Evolutionary conservation across 2,113 vertebrate genomes (phyloP).

Genomic region (Rallus limicola): DNA sequence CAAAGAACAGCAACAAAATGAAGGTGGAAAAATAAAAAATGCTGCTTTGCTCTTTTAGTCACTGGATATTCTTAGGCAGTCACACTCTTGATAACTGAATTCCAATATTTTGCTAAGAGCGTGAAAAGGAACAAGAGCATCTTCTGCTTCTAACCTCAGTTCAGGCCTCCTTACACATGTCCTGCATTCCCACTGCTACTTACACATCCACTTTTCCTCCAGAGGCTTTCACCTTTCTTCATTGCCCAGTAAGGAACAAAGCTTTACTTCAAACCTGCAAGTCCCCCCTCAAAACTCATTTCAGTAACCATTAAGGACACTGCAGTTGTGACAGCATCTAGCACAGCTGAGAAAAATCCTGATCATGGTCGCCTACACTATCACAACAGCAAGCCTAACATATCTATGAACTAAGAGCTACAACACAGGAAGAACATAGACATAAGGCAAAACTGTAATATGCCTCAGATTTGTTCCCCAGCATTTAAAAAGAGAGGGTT

Average conservation of each 20-base stretch:
- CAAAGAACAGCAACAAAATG: neutral
- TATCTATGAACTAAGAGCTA: neutral
- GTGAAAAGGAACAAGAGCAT: neutral
- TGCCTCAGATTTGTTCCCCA: neutral
- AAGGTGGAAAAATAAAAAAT: neutral
- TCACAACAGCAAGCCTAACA: neutral
- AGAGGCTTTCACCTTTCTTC: neutral
- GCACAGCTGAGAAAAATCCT: neutral
- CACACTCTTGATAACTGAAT: neutral
- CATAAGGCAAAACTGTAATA: neutral
- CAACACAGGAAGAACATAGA: neutral
- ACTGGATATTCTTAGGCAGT: neutral
- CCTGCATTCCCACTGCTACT: neutral
- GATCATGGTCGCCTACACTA: neutral
- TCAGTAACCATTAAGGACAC: neutral
- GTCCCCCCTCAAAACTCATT: neutral
- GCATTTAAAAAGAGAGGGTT: neutral
- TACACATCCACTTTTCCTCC: neutral
- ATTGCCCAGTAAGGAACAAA: neutral
- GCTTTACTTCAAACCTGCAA: neutral
- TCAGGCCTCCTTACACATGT: neutral
- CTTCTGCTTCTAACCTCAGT: neutral
- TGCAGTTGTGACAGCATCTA: neutral
- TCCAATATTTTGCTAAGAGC: neutral
- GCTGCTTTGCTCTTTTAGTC: neutral